Conservation (phyloP, 2,113 vertebrate genomes). For the Jacana jacana region DNA sequence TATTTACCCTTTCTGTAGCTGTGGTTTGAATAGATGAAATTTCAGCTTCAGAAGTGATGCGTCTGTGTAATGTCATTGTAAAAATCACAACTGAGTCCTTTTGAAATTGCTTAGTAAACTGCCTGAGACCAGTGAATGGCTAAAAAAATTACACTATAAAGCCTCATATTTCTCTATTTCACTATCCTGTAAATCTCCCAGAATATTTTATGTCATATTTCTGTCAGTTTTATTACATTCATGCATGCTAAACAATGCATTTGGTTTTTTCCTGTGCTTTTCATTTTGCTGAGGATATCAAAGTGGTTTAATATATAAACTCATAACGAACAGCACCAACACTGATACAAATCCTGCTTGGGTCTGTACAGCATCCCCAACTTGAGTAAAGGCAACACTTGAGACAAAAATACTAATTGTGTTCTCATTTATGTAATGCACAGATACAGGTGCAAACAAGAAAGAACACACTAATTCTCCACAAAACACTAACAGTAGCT, state of each 20-base stretch:
- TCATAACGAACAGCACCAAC: neutral
- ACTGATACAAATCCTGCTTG: neutral
- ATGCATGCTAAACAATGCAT: neutral
- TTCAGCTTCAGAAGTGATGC: neutral
- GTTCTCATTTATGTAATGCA: neutral
- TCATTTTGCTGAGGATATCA: neutral
- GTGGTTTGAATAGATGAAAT: neutral
- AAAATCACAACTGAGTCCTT: neutral
- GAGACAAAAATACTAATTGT: neutral
- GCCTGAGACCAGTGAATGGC: neutral
- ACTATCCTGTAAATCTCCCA: neutral
- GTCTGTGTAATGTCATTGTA: neutral
- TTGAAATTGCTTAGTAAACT: neutral
- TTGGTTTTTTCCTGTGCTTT: neutral
- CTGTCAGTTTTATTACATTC: neutral
- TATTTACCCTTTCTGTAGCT: neutral
- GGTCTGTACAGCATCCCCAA: neutral
- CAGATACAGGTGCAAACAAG: neutral
- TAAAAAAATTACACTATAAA: neutral
- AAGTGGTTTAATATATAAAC: neutral
- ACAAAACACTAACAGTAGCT: neutral
- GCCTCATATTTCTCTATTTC: neutral
- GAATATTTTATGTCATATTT: neutral
- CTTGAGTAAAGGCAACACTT: neutral
- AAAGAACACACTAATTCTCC: neutral